These are phyloP conservation scores for Metridium senile DNA, from an alignment of 92 coral and sea anemone species.

Conservation along the genomic window DNA sequence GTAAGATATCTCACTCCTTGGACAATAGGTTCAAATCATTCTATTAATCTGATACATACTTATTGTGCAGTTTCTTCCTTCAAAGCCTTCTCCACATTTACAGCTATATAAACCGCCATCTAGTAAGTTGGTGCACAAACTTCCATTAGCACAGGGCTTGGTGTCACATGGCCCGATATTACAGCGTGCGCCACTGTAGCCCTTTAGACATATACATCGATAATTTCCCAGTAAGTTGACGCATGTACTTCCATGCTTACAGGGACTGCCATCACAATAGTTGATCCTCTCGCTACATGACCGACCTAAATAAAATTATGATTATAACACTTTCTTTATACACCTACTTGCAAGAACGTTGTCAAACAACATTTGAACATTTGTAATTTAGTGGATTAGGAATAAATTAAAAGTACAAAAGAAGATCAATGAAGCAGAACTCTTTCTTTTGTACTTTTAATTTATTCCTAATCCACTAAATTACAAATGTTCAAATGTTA, in stretches of 20 bases:
- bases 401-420: too few species aligned
- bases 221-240: slow-evolving; percentile 71
- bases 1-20: too few species aligned
- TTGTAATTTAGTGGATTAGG: too few species aligned
- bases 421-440: too few species aligned
- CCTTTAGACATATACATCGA: slow-evolving; percentile 74
- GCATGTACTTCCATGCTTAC: slow-evolving; percentile 80
- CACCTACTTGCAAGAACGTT: too few species aligned
- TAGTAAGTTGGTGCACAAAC: slow-evolving; percentile 3
- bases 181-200: slow-evolving; percentile 82
- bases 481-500: too few species aligned
- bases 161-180: slow-evolving; percentile 76
- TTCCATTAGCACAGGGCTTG: slow-evolving; percentile 66
- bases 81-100: slow-evolving; percentile 67
- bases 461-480: too few species aligned
- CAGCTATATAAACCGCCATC: slow-evolving; percentile 46
- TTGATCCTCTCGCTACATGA: slow-evolving; percentile 81
- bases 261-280: slow-evolving; percentile 71
- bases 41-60: slow-evolving; percentile 35
- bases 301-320: slow-evolving; percentile 52
- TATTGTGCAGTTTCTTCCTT: slow-evolving; percentile 69
- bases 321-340: too few species aligned
- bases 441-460: too few species aligned
- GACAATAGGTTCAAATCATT: too few species aligned
- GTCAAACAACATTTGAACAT: too few species aligned